phyloP scores from a whole-genome alignment of 2,888 invertebrate species.

The Muschampia plurimacula region DNA sequence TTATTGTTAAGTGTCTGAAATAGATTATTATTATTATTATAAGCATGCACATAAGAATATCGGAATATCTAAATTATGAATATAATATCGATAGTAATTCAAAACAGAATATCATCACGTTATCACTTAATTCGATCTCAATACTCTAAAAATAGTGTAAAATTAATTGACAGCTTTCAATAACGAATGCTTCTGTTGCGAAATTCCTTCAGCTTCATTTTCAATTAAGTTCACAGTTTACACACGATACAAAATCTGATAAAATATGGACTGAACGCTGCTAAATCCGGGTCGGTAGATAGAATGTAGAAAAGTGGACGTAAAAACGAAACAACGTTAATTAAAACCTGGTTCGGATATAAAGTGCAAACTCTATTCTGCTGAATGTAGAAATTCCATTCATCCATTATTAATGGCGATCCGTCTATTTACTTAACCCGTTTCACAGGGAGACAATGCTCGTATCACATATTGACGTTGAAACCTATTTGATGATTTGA shows the following conservation, averaged over 20 bases:
- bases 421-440: slow-evolving; percentile 78
- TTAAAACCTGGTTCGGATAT: slow-evolving; percentile 70
- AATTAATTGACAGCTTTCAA: slow-evolving; percentile 5
- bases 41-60: too few relatives aligned
- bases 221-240: slow-evolving; percentile 12
- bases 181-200: slow-evolving; percentile 2
- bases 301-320: slow-evolving; percentile 45
- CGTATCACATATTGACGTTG: slow-evolving; percentile 49
- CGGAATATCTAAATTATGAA: too few relatives aligned
- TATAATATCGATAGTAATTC: background rate
- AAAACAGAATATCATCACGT: background rate
- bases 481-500: slow-evolving; percentile 52
- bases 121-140: background rate
- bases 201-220: slow-evolving; percentile 17
- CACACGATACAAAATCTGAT: slow-evolving; percentile 17
- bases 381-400: slow-evolving; percentile 63
- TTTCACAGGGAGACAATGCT: slow-evolving; percentile 66
- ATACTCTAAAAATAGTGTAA: background rate
- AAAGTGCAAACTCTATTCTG: slow-evolving; percentile 67
- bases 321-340: slow-evolving; percentile 59
- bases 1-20: too few relatives aligned
- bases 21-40: too few relatives aligned
- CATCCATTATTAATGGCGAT: slow-evolving; percentile 66
- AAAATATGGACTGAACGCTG: slow-evolving; percentile 9
- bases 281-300: slow-evolving; percentile 45